Conservation (phyloP, 2,888 invertebrate species). For the Ceraclea dissimilis region DNA sequence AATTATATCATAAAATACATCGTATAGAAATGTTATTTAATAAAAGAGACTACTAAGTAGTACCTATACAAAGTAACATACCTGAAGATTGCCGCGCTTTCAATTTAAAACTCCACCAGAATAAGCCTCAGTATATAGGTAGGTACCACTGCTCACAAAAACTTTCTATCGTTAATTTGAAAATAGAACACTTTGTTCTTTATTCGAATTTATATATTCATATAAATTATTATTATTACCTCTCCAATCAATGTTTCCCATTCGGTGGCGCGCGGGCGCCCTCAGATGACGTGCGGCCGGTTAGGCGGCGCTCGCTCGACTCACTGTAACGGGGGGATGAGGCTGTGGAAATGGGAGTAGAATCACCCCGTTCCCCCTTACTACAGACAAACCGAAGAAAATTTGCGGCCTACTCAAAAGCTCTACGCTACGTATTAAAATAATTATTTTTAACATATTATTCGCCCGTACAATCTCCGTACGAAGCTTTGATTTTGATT, state of each 20-base stretch:
- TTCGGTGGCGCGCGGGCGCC: conserved; percentile 19
- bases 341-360: not conserved
- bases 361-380: not conserved
- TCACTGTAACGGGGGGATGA: conserved; percentile 4
- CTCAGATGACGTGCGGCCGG: conserved; percentile 17
- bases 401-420: conserved; percentile 1
- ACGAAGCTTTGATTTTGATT: not conserved
- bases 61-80: conserved; percentile 2
- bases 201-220: too few relatives aligned
- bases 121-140: too few relatives aligned
- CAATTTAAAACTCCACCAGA: too few relatives aligned
- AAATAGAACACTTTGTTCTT: too few relatives aligned
- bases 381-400: conserved; percentile 13
- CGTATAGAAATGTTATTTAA: too few relatives aligned
- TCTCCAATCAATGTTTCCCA: not conserved
- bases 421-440: not conserved
- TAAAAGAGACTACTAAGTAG: too few relatives aligned
- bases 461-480: not conserved
- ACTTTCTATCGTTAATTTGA: too few relatives aligned
- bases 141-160: too few relatives aligned
- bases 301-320: conserved; percentile 21
- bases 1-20: too few relatives aligned
- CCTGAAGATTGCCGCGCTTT: conserved; percentile 3
- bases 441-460: not conserved
- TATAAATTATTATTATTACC: too few relatives aligned